A percentile compares a stretch with the other conserved stretches of the same genome.
Evolutionary conservation across 2,113 vertebrate species (phyloP).

Genomic region (Myrmecophaga tridactyla): DNA sequence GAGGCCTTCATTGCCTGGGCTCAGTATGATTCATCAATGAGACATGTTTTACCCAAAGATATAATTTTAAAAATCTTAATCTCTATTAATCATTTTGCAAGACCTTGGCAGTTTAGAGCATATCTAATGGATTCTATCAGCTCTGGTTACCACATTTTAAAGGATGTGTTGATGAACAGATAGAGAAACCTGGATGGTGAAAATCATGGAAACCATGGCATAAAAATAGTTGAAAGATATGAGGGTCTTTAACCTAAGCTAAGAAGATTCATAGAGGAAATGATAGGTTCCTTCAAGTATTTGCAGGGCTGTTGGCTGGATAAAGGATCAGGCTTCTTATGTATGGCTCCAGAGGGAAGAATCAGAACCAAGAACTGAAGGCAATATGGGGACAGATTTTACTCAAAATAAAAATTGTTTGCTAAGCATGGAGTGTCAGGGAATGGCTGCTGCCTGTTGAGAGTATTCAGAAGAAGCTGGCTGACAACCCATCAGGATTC

Average conservation of each 20-base stretch:
- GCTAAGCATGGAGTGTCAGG: fast-evolving
- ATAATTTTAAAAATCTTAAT: fast-evolving
- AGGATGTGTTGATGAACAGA: fast-evolving
- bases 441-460: background rate
- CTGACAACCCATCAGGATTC: background rate
- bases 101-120: background rate
- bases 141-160: fast-evolving
- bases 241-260: background rate
- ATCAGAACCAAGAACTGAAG: no score
- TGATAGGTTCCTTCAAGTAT: fast-evolving
- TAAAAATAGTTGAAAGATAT: fast-evolving
- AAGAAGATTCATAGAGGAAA: fast-evolving
- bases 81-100: fast-evolving
- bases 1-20: background rate
- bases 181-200: no score
- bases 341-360: background rate
- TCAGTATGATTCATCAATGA: background rate
- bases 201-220: fast-evolving
- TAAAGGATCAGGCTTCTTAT: background rate
- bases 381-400: fast-evolving
- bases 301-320: fast-evolving
- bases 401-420: background rate
- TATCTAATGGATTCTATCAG: fast-evolving
- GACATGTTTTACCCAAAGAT: background rate
- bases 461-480: background rate